Percentiles rank a stretch among this genome's conserved stretches.
Conservation (phyloP, 2,888 invertebrate species). For the Drosophila silvestris region DNA sequence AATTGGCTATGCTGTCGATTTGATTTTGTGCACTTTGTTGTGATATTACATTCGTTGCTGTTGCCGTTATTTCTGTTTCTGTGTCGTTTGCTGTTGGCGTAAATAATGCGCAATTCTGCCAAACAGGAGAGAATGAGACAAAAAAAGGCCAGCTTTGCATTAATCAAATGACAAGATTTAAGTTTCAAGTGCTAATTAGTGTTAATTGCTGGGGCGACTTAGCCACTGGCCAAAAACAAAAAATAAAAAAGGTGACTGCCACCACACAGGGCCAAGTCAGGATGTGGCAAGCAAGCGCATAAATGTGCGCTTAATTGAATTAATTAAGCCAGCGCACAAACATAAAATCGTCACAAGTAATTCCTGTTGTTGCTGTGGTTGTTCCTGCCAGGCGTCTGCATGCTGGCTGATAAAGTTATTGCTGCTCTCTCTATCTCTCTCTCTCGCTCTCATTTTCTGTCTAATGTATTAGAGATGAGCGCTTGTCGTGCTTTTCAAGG, state of each 20-base stretch:
- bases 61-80: conserved; percentile 40
- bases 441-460: not conserved
- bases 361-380: conserved; percentile 48
- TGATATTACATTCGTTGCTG: conserved; percentile 72
- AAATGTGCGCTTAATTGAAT: conserved; percentile 77
- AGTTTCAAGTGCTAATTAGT: conserved; percentile 73
- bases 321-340: conserved; percentile 77
- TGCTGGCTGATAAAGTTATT: conserved; percentile 58
- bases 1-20: conserved; percentile 58
- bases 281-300: conserved; percentile 48
- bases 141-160: conserved; percentile 50
- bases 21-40: conserved; percentile 79
- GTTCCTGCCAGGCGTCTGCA: conserved; percentile 60
- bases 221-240: conserved; percentile 42
- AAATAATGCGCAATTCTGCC: conserved; percentile 67
- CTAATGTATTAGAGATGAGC: not conserved
- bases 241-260: conserved; percentile 52
- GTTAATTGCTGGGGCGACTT: conserved; percentile 67
- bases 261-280: conserved; percentile 18
- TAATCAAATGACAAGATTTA: conserved; percentile 65
- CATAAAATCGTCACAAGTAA: conserved; percentile 76
- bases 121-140: conserved; percentile 14
- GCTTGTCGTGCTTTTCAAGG: not conserved
- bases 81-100: conserved; percentile 58
- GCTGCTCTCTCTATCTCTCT: conserved; percentile 8